Base-by-base conservation (phyloP, 1,140 invertebrate species). In the Cryptotermes secundus region DNA sequence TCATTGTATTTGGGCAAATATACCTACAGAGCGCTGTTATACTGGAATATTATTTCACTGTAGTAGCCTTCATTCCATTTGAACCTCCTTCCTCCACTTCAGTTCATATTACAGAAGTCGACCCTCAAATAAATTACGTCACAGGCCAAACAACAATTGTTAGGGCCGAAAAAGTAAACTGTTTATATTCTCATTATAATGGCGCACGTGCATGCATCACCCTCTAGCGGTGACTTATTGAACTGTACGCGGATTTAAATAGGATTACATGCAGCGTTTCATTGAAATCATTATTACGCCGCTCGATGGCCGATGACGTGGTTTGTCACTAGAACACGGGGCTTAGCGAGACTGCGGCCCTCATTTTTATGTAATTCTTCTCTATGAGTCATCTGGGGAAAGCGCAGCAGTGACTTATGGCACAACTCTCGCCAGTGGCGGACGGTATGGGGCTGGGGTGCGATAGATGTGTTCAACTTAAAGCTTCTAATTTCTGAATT, bases 161-260 rank as follows among this genome's bases (percentile, higher is more conserved):
- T 72, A n/a, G 59, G 14, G 59, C 26, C 9, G 12, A 72, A 72
- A 72, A 72, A 72, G 26, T 72, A 72, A 72, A 72, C 59, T 31
- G 59, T 72, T 72, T 72, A 72, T 72, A 72, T 72, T 72, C 26
- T 72, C 59, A 72, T 72, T 72, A 72, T 12, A 72, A n/a, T 72
- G 9, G 59, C 14, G 59, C 59, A 72, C 59, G 59, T 72, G 59
- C 59, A n/a, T 31, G n/a, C 10, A 31, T 72, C 59, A 72, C 59
- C 59, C 59, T 72, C 59, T 72, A n/a, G 59, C 59, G 59, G n/a
- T 31, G 59, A 72, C 59, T 26, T 72, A 72, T 72, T 14, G 59
- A 72, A 72, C 59, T 72, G 10, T 72, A 72, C 59, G 31, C 59
- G 59, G 59, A 31, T 72, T 72, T 72, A 72, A 72, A 72, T 26